Conservation (phyloP, 1,140 invertebrate genomes). For the Harpegnathos saltator region DNA sequence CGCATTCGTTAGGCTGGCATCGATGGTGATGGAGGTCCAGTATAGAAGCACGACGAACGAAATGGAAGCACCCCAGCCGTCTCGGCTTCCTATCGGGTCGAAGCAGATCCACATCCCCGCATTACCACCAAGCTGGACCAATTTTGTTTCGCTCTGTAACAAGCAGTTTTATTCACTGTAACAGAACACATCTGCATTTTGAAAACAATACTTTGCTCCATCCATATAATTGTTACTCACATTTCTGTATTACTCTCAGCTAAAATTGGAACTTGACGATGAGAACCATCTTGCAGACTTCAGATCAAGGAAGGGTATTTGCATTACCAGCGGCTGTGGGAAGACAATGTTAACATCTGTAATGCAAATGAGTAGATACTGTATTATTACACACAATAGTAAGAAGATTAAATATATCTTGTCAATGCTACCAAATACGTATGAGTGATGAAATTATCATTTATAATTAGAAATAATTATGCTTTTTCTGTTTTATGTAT, state of each 20-base stretch:
- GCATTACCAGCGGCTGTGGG: constrained; percentile 70
- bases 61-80: constrained; percentile 80
- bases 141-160: constrained; percentile 72
- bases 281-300: constrained; percentile 69
- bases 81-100: constrained; percentile 81
- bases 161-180: constrained; percentile 1
- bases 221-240: constrained; percentile 41
- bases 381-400: background rate
- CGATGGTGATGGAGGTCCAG: constrained; percentile 76
- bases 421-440: background rate
- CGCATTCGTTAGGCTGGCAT: constrained; percentile 78
- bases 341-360: constrained; percentile 74
- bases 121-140: constrained; percentile 79
- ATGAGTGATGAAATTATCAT: background rate
- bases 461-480: background rate
- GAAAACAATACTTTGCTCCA: too few species aligned
- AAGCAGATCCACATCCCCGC: constrained; percentile 85
- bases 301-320: constrained; percentile 66
- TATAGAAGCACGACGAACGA: constrained; percentile 79
- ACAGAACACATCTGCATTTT: too few species aligned
- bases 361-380: constrained; percentile 49
- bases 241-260: constrained; percentile 73
- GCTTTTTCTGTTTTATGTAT: background rate
- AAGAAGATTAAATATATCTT: background rate
- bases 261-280: constrained; percentile 72